Conservation (phyloP, 2,113 vertebrate species). For the Machaerirhynchus nigripectus region DNA sequence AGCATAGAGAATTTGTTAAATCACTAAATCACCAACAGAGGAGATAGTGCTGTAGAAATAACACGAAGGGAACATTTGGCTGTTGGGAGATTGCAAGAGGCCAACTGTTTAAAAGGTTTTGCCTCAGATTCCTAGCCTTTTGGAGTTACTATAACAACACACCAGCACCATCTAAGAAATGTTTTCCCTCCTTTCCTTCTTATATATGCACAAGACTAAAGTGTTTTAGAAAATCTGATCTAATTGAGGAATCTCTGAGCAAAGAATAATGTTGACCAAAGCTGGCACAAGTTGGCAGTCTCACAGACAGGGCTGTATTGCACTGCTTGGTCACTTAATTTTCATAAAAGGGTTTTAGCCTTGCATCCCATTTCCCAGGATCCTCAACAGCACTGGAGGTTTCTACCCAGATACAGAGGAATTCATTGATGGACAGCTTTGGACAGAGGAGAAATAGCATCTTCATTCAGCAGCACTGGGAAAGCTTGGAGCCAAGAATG, state of each 20-base stretch:
- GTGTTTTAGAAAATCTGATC: constrained; percentile 21
- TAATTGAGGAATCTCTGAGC: not conserved
- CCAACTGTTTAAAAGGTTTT: not conserved
- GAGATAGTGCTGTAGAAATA: not conserved
- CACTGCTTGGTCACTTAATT: not conserved
- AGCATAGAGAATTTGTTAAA: not conserved
- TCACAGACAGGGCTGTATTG: not conserved
- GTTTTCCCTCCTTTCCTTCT: not conserved
- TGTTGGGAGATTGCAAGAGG: not conserved
- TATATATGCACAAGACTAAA: not conserved
- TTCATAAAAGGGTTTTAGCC: constrained; percentile 13
- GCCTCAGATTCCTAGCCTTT: not conserved
- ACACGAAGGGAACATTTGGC: not conserved
- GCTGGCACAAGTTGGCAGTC: constrained; percentile 13
- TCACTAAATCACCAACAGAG: not conserved
- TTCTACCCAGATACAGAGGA: constrained; percentile 28
- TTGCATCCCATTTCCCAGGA: constrained; percentile 7
- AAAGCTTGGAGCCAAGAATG: not conserved
- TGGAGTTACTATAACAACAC: constrained; percentile 49
- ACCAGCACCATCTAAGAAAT: not conserved
- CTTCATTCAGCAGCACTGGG: constrained; percentile 10
- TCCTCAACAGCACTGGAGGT: not conserved
- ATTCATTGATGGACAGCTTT: not conserved
- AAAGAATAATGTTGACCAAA: constrained; percentile 30
- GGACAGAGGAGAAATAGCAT: not conserved